Evolutionary conservation across 2,113 vertebrate species (phyloP), one percentile per base, ranked within the genome.

Genomic region (Prunella himalayana): DNA sequence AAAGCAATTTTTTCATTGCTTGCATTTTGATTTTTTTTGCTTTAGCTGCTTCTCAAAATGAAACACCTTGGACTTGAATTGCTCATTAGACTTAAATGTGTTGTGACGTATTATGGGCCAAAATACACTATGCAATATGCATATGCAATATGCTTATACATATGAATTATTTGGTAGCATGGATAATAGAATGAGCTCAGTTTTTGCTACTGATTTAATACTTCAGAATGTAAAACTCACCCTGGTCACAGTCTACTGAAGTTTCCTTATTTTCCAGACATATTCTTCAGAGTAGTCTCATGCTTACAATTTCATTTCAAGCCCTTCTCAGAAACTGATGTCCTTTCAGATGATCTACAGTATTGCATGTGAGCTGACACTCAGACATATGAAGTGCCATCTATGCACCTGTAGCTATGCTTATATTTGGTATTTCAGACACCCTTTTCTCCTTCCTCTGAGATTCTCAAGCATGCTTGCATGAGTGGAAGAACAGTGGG

Each of bases 51-150:
- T 76, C 80, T 96, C 92, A 94, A 61, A 96, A 83, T 76, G 69
- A 69, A 97, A 87, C 84, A 91, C 92, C 72, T 95, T 90, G 88
- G 86, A 92, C 88, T 97, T 97, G 95, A 97, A 96, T 97, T 97
- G 92, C 90, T 97, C 75, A 84, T 97, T 97, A 93, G 94, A 88
- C 90, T 97, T 96, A 66, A 92, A 93, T 95, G 10, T 59, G 35
- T 90, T 96, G 27, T 35, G 56, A 94, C 51, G 66, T 94, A 73
- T 89, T 88, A 70, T 75, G 85, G 88, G 39, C 82, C 66, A 83
- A 96, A 97, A 93, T 81, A 92, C 65, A 54, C 66, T 73, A 25
- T 92, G 37, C 7, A 37, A 37, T 37, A 37, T 37, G 37, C 91
- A 15, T 72, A 30, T 93, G 70, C 72, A 94, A 96, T 93, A 49